Conservation (phyloP, 2,797 vertebrate species). For the Poecilia picta region DNA sequence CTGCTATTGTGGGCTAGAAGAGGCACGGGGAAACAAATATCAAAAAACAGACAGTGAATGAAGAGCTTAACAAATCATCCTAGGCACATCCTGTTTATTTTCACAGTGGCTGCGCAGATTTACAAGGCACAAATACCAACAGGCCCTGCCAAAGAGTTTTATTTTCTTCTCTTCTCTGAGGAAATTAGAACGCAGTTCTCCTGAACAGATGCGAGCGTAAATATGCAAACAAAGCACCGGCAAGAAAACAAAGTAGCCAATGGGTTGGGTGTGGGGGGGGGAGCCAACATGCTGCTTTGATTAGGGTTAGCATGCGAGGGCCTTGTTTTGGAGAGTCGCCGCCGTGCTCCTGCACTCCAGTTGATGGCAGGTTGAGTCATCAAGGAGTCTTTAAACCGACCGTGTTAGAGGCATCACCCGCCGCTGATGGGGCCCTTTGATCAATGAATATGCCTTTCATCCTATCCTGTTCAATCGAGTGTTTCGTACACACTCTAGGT, state of each 20-base stretch:
- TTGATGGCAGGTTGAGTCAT: constrained; percentile 64
- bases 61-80: constrained; percentile 10
- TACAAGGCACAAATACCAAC: constrained; percentile 34
- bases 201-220: constrained; percentile 62
- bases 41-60: constrained; percentile 18
- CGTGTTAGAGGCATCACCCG: constrained; percentile 42
- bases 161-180: constrained; percentile 38
- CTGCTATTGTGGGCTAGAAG: constrained; percentile 89
- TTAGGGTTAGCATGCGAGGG: constrained; percentile 76
- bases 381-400: constrained; percentile 45
- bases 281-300: constrained; percentile 69
- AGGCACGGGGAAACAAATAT: constrained; percentile 31
- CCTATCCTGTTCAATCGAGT: constrained; percentile 34
- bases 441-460: constrained; percentile 58
- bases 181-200: constrained; percentile 57
- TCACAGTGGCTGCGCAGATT: constrained; percentile 38
- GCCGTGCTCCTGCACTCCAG: constrained; percentile 46
- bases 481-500: constrained; percentile 16
- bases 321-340: constrained; percentile 70
- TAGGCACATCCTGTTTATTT: constrained; percentile 53
- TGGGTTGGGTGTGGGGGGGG: constrained; percentile 63
- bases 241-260: constrained; percentile 67
- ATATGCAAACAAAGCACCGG: constrained; percentile 69
- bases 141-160: constrained; percentile 33
- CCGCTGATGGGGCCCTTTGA: constrained; percentile 55